A percentile compares a stretch with the other conserved stretches of the same genome.
These are phyloP conservation scores for Uropetala carovei DNA, from an alignment of 2,888 invertebrate genomes.

Conservation along the genomic window DNA sequence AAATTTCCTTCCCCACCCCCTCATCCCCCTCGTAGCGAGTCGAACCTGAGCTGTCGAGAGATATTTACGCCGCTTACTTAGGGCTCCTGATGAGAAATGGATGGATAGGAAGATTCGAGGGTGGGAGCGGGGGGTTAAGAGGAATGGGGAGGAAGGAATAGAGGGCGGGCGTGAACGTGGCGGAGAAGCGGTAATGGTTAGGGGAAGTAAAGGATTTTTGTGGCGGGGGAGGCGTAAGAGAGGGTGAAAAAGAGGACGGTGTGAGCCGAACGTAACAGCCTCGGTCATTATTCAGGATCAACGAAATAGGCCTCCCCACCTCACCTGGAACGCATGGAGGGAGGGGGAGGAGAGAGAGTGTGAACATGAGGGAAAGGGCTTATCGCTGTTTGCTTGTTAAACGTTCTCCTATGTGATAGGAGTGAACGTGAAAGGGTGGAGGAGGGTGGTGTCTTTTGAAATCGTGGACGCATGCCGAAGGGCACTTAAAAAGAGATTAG, in stretches of 20 bases:
- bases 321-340: not conserved
- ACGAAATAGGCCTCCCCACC: not conserved
- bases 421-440: not conserved
- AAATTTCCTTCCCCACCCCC: no score
- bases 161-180: not conserved
- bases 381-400: not conserved
- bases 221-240: not conserved
- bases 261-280: not conserved
- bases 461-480: not conserved
- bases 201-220: not conserved
- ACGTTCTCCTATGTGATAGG: no score
- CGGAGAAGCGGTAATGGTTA: not conserved
- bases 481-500: slow-evolving; percentile 27
- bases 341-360: no score
- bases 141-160: not conserved
- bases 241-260: no score
- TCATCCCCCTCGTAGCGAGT: no score
- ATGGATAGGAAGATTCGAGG: not conserved
- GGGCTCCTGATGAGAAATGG: not conserved
- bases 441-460: not conserved
- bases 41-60: no score
- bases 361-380: not conserved
- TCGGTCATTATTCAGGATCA: slow-evolving; percentile 22
- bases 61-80: not conserved
- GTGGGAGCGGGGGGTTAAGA: not conserved